A percentile compares a stretch with the other conserved stretches of the same genome.
phyloP scores from a whole-genome alignment of 2,888 invertebrate genomes.

The Boloria euphrosyne region DNA sequence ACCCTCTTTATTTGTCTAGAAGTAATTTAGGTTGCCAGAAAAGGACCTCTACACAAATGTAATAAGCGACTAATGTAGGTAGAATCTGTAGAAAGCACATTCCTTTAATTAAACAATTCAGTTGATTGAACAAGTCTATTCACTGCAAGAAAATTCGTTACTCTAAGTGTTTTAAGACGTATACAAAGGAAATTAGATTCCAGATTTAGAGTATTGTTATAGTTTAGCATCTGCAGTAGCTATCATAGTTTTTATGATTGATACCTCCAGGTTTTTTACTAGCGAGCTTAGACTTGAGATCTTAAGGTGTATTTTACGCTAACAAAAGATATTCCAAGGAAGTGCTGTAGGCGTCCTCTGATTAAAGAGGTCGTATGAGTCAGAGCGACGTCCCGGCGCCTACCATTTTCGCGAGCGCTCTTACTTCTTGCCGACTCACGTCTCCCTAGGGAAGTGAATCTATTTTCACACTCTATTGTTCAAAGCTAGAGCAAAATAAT shows the following conservation, averaged over 20 bases:
- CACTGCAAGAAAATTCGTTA: slow-evolving; percentile 16
- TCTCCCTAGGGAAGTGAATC: slow-evolving; percentile 50
- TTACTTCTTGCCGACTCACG: slow-evolving; percentile 48
- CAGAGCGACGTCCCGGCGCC: slow-evolving; percentile 72
- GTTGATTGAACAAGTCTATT: slow-evolving; percentile 22
- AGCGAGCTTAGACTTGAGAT: slow-evolving; percentile 4
- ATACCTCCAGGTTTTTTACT: slow-evolving; percentile 3
- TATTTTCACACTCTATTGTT: slow-evolving; percentile 53
- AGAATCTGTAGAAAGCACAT: slow-evolving; percentile 9
- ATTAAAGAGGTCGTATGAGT: slow-evolving; percentile 70
- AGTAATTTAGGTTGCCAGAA: slow-evolving; percentile 10
- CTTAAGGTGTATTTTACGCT: slow-evolving; percentile 45
- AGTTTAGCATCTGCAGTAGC: slow-evolving; percentile 39
- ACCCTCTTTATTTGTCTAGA: slow-evolving; percentile 18
- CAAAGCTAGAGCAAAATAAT: slow-evolving; percentile 24
- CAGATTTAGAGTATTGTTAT: slow-evolving; percentile 42
- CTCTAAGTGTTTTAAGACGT: slow-evolving; percentile 23
- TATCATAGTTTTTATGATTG: slow-evolving; percentile 36
- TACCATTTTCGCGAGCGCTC: slow-evolving; percentile 50
- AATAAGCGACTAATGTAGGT: slow-evolving; percentile 15
- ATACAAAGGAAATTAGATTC: slow-evolving; percentile 34
- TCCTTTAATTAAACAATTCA: slow-evolving; percentile 22
- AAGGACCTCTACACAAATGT: slow-evolving; percentile 11
- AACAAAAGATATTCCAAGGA: slow-evolving; percentile 45
- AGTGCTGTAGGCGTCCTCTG: slow-evolving; percentile 48